These are phyloP conservation scores for Poeciliopsis retropinna DNA, from an alignment of 2,113 vertebrate genomes.

Conservation along the genomic window DNA sequence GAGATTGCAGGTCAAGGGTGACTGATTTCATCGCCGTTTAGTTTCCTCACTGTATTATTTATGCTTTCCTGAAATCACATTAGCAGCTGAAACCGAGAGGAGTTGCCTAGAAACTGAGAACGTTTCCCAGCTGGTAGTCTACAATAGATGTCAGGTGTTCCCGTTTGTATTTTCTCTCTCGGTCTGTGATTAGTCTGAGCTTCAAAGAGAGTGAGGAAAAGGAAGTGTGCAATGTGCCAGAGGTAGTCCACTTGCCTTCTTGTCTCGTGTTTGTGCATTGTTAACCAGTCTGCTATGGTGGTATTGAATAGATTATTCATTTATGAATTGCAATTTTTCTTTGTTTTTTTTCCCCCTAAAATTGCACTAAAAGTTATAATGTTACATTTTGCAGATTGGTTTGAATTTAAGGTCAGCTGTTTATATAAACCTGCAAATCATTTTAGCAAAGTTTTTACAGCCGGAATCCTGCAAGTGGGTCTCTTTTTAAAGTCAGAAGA, in stretches of 20 bases:
- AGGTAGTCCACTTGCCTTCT: slow-evolving; percentile 32
- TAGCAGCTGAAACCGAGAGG: slow-evolving; percentile 56
- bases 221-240: slow-evolving; percentile 32
- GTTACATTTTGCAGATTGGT: not conserved
- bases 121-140: slow-evolving; percentile 54
- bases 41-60: slow-evolving; percentile 63
- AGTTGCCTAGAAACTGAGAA: slow-evolving; percentile 69
- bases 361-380: too few relatives aligned
- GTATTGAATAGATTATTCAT: slow-evolving; percentile 31
- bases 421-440: not conserved
- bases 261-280: not conserved
- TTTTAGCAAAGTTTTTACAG: not conserved
- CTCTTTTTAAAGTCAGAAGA: slow-evolving; percentile 13
- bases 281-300: slow-evolving; percentile 15
- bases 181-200: slow-evolving; percentile 50
- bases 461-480: not conserved
- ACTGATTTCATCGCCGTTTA: slow-evolving; percentile 56
- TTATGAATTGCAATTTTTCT: not conserved
- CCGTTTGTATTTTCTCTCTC: slow-evolving; percentile 40
- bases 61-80: slow-evolving; percentile 64
- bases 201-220: slow-evolving; percentile 44
- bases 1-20: slow-evolving; percentile 55
- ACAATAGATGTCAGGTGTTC: slow-evolving; percentile 61
- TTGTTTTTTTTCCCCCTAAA: too few relatives aligned
- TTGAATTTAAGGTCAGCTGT: slow-evolving; percentile 11